Percentiles rank a stretch among this genome's conserved stretches.
phyloP scores from a whole-genome alignment of 37 sponge, comb jelly and placozoan species.

The Mnemiopsis leidyi region DNA sequence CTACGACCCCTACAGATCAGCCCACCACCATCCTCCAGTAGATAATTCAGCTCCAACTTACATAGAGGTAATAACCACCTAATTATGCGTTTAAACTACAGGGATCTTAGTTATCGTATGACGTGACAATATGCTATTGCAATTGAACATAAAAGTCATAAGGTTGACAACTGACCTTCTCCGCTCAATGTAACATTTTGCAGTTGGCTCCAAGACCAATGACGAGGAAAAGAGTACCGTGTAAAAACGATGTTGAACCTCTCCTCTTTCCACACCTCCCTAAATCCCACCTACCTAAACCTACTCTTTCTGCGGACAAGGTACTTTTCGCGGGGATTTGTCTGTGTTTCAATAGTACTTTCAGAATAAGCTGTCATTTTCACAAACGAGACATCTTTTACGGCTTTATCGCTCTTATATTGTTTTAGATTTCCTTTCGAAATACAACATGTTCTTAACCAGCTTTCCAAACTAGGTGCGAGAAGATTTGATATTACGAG shows the following conservation, averaged over 20 bases:
- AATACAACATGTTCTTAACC: no score
- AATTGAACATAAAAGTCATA: no score
- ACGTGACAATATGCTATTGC: no score
- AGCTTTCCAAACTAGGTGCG: neutral
- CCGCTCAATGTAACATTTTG: no score
- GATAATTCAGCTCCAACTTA: conserved; percentile 16
- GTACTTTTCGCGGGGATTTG: neutral
- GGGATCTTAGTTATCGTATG: no score
- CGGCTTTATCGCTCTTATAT: no score
- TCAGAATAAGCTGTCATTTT: neutral
- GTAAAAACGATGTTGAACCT: conserved; percentile 25
- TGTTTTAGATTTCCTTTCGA: no score
- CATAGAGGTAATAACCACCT: conserved; percentile 34
- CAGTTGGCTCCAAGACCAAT: neutral
- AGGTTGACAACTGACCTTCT: no score
- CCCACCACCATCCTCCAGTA: neutral
- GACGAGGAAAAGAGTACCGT: neutral
- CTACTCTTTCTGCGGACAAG: neutral
- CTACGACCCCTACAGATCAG: conserved; percentile 15
- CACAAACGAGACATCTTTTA: no score
- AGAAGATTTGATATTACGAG: neutral
- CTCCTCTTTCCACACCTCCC: conserved; percentile 32
- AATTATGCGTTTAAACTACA: no score
- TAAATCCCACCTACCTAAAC: neutral
- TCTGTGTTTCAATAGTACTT: neutral